These are phyloP conservation scores for Leucoraja erinaceus DNA, from an alignment of 2,113 vertebrate genomes.

Conservation along the genomic window DNA sequence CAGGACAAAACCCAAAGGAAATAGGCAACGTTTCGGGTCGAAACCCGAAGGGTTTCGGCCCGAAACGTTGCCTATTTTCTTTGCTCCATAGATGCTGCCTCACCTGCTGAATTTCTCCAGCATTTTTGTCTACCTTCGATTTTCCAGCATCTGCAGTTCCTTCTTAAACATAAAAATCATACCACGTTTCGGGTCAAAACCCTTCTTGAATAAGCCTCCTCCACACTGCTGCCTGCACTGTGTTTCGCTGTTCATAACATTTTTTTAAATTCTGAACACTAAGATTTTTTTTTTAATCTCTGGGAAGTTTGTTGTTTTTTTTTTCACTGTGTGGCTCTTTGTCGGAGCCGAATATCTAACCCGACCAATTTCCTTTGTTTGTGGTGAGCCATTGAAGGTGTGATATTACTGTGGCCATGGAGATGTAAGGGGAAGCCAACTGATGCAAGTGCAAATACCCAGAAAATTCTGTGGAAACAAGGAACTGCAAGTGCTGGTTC, in stretches of 20 bases:
- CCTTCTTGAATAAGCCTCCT: neutral
- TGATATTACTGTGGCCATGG: neutral
- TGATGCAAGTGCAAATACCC: neutral
- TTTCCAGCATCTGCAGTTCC: too few species aligned
- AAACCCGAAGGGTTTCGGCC: too few species aligned
- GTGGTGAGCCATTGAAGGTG: neutral
- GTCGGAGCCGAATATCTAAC: neutral
- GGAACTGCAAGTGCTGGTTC: too few species aligned
- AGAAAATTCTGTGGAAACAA: neutral
- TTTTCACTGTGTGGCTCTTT: neutral
- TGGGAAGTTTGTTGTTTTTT: neutral
- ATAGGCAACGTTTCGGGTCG: too few species aligned
- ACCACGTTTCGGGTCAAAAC: too few species aligned
- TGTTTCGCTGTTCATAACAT: neutral
- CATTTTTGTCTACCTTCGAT: too few species aligned
- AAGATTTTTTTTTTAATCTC: neutral
- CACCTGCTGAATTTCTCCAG: too few species aligned
- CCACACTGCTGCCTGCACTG: neutral
- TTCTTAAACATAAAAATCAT: too few species aligned
- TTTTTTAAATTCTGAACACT: neutral
- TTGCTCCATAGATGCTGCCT: too few species aligned
- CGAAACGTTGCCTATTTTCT: too few species aligned
- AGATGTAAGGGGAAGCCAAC: neutral
- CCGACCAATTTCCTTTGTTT: too few species aligned
- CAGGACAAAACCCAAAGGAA: too few species aligned